These are phyloP conservation scores for Acrossocheilus fasciatus DNA, from an alignment of 2,797 vertebrate species.

Conservation along the genomic window DNA sequence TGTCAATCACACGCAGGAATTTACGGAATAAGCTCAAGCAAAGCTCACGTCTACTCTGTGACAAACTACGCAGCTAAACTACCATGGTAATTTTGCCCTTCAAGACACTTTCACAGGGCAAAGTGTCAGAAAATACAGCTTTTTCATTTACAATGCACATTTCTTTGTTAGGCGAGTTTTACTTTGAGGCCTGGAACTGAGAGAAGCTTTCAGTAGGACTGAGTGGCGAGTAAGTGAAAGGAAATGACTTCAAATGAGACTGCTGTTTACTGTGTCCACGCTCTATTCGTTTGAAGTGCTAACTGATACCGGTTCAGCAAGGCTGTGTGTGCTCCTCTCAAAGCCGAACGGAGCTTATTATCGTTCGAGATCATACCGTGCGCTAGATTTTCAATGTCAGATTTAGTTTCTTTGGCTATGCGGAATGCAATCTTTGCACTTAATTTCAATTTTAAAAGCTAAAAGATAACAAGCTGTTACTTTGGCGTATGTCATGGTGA, in stretches of 20 bases:
- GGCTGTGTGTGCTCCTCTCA: conserved; percentile 67
- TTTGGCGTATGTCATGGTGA: background rate
- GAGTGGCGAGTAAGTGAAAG: conserved; percentile 78
- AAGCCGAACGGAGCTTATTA: conserved; percentile 54
- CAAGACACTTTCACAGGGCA: background rate
- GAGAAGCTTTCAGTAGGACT: conserved; percentile 70
- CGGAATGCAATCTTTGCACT: conserved; percentile 30
- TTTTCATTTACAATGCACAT: background rate
- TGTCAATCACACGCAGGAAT: conserved; percentile 64
- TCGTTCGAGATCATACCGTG: conserved; percentile 20
- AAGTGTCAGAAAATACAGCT: background rate
- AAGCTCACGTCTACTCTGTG: conserved; percentile 25
- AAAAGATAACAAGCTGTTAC: conserved; percentile 18
- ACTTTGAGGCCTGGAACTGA: conserved; percentile 54
- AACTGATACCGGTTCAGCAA: conserved; percentile 70
- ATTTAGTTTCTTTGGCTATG: conserved; percentile 15
- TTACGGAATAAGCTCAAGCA: conserved; percentile 58
- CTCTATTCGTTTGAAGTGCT: conserved; percentile 75
- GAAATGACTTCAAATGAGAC: conserved; percentile 68
- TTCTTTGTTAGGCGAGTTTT: conserved; percentile 17
- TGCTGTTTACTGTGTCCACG: conserved; percentile 78
- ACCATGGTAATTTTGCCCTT: background rate
- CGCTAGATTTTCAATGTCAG: conserved; percentile 26
- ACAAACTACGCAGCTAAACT: conserved; percentile 22
- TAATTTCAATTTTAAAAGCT: conserved; percentile 41